Conservation (phyloP, 2,113 vertebrate species). For the Poeciliopsis retropinna region DNA sequence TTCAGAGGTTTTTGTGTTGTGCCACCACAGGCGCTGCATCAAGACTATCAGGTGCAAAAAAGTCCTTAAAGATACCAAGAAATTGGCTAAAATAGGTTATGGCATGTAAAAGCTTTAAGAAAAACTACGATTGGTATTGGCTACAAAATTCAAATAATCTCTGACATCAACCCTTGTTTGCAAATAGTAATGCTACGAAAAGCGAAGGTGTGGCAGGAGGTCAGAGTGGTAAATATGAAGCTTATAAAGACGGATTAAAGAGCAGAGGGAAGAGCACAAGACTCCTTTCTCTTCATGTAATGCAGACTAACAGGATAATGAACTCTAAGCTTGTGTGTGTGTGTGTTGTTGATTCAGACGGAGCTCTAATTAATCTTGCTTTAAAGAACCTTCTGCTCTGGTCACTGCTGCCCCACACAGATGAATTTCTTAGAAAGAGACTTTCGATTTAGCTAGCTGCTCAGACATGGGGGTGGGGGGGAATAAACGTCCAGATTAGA, state of each 20-base stretch:
- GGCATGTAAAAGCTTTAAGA: background rate
- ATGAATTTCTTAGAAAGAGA: constrained; percentile 71
- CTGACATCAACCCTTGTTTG: constrained; percentile 12
- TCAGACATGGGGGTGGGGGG: constrained; percentile 11
- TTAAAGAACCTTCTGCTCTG: constrained; percentile 59
- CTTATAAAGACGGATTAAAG: constrained; percentile 49
- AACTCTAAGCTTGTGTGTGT: constrained; percentile 17
- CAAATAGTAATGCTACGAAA: constrained; percentile 23
- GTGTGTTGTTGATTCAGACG: constrained; percentile 44
- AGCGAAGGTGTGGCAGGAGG: constrained; percentile 33
- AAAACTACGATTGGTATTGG: background rate
- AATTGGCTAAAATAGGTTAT: background rate
- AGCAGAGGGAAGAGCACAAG: constrained; percentile 23
- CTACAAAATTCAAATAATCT: background rate
- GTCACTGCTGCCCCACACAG: constrained; percentile 50
- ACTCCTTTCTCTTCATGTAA: constrained; percentile 34
- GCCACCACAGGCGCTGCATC: too few species aligned
- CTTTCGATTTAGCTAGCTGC: constrained; percentile 39
- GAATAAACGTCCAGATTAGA: constrained; percentile 60
- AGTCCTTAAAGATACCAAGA: background rate
- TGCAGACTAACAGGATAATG: constrained; percentile 39
- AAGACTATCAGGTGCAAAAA: too few species aligned
- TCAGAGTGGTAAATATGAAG: constrained; percentile 30
- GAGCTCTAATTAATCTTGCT: constrained; percentile 72
- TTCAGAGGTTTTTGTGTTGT: too few species aligned